Percentiles rank a stretch among this genome's conserved stretches.
phyloP scores from a whole-genome alignment of 2,888 invertebrate genomes.

The Micoletzkya japonica region DNA sequence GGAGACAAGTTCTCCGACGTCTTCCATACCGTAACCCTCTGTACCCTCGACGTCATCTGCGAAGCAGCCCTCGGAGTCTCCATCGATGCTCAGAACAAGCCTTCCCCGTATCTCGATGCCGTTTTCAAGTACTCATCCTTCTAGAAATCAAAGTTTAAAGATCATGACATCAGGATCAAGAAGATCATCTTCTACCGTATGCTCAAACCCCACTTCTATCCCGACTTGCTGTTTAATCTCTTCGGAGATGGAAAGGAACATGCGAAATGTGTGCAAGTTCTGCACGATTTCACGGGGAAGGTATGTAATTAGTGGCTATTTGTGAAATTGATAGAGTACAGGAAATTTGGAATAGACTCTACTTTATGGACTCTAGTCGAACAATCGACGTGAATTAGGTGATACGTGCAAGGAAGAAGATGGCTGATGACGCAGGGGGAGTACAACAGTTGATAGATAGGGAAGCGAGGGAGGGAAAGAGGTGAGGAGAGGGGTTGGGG shows the following conservation, averaged over 20 bases:
- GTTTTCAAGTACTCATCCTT: constrained; percentile 48
- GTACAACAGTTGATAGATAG: constrained; percentile 43
- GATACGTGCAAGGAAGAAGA: constrained; percentile 44
- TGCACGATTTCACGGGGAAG: constrained; percentile 67
- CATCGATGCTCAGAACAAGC: constrained; percentile 58
- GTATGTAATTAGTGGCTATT: constrained; percentile 30
- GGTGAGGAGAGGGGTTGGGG: too few species aligned
- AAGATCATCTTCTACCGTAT: constrained; percentile 62
- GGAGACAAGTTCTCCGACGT: constrained; percentile 45
- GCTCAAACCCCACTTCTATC: constrained; percentile 66
- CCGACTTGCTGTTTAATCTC: constrained; percentile 65
- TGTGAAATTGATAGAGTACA: neutral
- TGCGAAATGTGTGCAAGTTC: constrained; percentile 63
- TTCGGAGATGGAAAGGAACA: constrained; percentile 65
- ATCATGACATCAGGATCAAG: constrained; percentile 48
- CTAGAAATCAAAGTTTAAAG: neutral
- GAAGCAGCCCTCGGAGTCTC: constrained; percentile 63
- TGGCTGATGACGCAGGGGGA: constrained; percentile 53
- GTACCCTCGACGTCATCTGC: constrained; percentile 68
- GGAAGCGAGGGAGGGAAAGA: constrained; percentile 32
- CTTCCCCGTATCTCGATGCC: constrained; percentile 58
- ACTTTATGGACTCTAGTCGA: neutral
- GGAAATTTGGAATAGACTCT: neutral
- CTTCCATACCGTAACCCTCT: constrained; percentile 63
- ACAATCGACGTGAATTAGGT: constrained; percentile 24